Base-by-base conservation (phyloP, 2,888 invertebrate species). In the Lymantria monacha region DNA sequence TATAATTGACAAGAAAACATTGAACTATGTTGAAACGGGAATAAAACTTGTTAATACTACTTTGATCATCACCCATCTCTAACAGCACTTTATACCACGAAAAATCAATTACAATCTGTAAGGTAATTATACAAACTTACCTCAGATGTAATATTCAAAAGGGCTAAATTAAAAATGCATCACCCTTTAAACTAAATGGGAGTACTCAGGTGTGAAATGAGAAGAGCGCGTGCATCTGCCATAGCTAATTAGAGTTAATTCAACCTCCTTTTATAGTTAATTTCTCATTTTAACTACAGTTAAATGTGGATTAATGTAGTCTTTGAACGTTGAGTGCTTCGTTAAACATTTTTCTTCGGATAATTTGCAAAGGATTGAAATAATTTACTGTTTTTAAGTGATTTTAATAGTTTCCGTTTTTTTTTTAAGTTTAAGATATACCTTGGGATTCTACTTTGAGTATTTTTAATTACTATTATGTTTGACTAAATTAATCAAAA, bases 131-230 rank as follows among this genome's bases (percentile, higher is more conserved):
- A 44, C 36, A 46, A 31, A 42, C 48, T 57, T 51, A 47, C 48
- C 50, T 49, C 42, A 54, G 13, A 9, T 10, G 14, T 22, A 41
- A 9, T 22, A 48, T 37, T 37, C 10, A 10, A 13, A 38, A 44
- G 50, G 10, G 15, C 9, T 47, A 59, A 67, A 76, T 79, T 72
- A 75, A 79, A 80, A 80, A 79, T 77, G 63, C 76, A 66, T 59
- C 66, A 49, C 48, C 71, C 70, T 68, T 75, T 73, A 48, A 63
- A 64, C 62, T 66, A 59, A 71, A 79, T 73, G 55, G 22, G 45
- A 68, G 55, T 55, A 79, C 49, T 74, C 82, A 83, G 82, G 83
- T 82, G 81, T 76, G 60, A 79, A 83, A 83, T 83, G 73, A 79
- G 73, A 66, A 61, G 65, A 79, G 79, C 69, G 76, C 68, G 79